Base-by-base conservation (phyloP, 2,113 vertebrate genomes). In the Melanocharis versteri region DNA sequence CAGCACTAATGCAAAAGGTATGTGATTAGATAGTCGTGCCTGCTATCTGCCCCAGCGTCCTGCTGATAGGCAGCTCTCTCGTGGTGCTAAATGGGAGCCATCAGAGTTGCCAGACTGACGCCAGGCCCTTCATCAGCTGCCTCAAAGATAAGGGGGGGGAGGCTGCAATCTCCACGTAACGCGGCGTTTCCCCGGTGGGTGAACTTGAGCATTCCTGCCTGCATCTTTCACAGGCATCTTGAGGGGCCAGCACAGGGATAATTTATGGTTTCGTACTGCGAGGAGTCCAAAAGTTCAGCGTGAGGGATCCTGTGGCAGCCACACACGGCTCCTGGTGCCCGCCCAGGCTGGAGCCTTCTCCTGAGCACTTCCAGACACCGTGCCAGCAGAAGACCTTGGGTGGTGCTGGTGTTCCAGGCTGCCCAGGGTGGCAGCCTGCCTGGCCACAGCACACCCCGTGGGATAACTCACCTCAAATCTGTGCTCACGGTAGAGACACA, bases 11-110 rank as follows among this genome's bases (percentile, higher is more conserved):
- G 92, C 89, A 69, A 73, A 94, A 97, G 93, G 95, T 96, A 95
- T 94, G 97, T 93, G 96, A 97, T 97, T 97, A 97, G 97, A 97
- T 96, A 97, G 97, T 81, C 94, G 70, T 1, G 85, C 8, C 87
- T 92, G 93, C 96, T 94, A 93, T 97, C 96, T 94, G 91, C 93
- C 94, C 92, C 94, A 53, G 95, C 91, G 42, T 98, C 98, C 98
- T 98, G 95, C 98, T 98, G 98, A 99, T 98, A 99, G 98, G 97
- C 98, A 98, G 98, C 98, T 97, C 98, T 97, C 98, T 60, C 0
- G 56, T 96, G 97, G 97, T 96, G 98, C 98, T 98, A 98, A 97
- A 97, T 97, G 96, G 98, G 98, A 99, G 98, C 95, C 97, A 97
- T 75, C 93, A 97, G 97, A 96, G 97, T 98, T 98, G 98, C 98